Evolutionary conservation across 2,797 vertebrate genomes (phyloP).

Genomic region (Setipinna tenuifilis): DNA sequence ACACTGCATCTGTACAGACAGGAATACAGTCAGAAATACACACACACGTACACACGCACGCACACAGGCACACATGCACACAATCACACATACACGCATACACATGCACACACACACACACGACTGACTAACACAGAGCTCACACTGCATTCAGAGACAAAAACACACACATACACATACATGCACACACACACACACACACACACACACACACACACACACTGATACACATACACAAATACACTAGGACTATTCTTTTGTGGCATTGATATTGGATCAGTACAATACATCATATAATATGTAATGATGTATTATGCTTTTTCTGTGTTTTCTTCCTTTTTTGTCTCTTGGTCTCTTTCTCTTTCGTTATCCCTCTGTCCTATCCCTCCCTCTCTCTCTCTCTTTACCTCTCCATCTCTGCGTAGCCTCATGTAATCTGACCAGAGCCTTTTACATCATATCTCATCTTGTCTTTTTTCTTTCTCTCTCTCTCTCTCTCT

Average conservation of each 20-base stretch:
- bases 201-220: background rate
- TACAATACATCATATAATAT: too few species aligned
- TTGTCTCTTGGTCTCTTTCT: background rate
- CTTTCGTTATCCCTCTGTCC: background rate
- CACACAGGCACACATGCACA: slow-evolving; percentile 24
- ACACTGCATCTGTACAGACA: slow-evolving; percentile 68
- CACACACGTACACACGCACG: slow-evolving; percentile 59
- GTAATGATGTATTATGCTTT: background rate
- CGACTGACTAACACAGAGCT: background rate
- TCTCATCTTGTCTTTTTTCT: too few species aligned
- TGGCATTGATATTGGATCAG: too few species aligned
- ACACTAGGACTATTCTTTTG: background rate
- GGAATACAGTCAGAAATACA: slow-evolving; percentile 67
- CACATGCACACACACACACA: background rate
- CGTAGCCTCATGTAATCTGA: background rate
- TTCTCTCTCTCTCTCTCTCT: too few species aligned
- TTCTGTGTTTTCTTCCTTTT: background rate
- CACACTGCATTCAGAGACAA: background rate
- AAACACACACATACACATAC: background rate
- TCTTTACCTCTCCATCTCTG: background rate
- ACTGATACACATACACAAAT: background rate
- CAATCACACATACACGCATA: background rate
- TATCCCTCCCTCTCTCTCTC: background rate
- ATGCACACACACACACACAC: background rate
- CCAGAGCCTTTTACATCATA: background rate